Conservation (phyloP, 2,113 vertebrate species). For the Lepidiolamprologus cunningtoni region DNA sequence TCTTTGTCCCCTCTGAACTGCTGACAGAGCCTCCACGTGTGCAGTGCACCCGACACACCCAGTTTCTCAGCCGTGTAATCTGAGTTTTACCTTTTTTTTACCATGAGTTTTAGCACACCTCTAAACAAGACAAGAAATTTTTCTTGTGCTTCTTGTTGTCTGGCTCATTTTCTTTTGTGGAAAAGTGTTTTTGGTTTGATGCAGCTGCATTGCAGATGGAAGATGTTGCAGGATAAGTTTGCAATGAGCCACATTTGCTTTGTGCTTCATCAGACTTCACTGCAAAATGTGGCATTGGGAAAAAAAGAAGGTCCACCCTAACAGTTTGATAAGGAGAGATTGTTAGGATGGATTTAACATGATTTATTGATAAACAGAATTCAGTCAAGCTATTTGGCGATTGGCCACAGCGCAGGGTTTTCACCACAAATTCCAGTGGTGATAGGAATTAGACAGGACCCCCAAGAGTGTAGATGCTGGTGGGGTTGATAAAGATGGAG, state of each 20-base stretch:
- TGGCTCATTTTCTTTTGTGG: not conserved
- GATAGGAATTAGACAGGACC: not conserved
- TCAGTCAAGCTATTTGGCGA: not conserved
- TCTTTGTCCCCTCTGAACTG: conserved; percentile 9
- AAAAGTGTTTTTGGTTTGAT: not conserved
- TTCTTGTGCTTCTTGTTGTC: not conserved
- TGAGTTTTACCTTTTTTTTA: not conserved
- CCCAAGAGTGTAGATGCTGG: not conserved
- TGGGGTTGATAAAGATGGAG: not conserved
- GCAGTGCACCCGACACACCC: not conserved
- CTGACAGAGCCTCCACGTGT: conserved; percentile 13
- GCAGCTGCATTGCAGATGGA: not conserved
- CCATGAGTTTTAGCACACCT: not conserved
- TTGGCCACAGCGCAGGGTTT: not conserved
- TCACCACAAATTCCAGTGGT: not conserved
- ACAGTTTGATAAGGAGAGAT: not conserved
- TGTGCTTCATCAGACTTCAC: not conserved
- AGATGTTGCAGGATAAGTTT: not conserved
- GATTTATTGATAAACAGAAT: not conserved
- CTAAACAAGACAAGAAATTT: not conserved
- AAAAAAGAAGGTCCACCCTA: not conserved
- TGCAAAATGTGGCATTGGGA: not conserved
- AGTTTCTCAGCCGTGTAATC: not conserved
- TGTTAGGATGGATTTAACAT: not conserved
- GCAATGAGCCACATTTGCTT: not conserved